Evolutionary conservation across 30 jellyfish, hydroid and myxozoan species (phyloP), one percentile per base, ranked within the genome.

Genomic region (Pseudorhiza aurosa): DNA sequence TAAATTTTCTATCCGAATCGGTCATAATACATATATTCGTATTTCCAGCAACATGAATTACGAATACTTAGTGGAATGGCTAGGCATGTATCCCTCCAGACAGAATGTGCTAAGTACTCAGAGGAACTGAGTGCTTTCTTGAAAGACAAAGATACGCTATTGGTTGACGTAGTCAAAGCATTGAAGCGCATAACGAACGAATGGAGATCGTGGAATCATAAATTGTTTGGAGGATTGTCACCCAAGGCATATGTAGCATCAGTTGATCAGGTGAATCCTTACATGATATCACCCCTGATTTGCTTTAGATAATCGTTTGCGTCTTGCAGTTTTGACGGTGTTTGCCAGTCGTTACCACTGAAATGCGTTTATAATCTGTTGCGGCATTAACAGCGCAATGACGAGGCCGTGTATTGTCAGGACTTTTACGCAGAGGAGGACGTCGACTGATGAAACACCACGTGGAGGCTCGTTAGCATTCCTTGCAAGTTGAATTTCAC

Each of bases 201-300:
- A 59, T 83, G 95, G 95, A 60, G 88, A 45, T 65, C 83, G 24
- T 83, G 95, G 95, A 83, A 83, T 43, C 95, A 83, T 45, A 73
- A 83, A 57, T 22, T 70, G 18, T 83, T 70, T 83, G 95, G 95
- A 28, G 88, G 88, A 25, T 50, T 83, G 39, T 37, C 83, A 18
- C 82, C 95, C 0, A 83, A 70, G 25, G 88, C 88, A 8, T 83
- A 83, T 51, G 95, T 83, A 17, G 87, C 88, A 2, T 73, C 95
- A 4, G 83, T 83, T 69, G 95, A 83, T 29, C 95, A 83, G 72
- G 95, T 83, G 3, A 57, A 69, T 58, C 15, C 14, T 5, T 15
- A 42, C 11, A 8, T n/a, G 19, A 25, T 28, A 14, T 6, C 10
- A 25, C 63, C n/a, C n/a, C n/a, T n/a, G n/a, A n/a, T n/a, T n/a